These are phyloP conservation scores for Buteo buteo DNA, from an alignment of 2,113 vertebrate species.

Conservation along the genomic window DNA sequence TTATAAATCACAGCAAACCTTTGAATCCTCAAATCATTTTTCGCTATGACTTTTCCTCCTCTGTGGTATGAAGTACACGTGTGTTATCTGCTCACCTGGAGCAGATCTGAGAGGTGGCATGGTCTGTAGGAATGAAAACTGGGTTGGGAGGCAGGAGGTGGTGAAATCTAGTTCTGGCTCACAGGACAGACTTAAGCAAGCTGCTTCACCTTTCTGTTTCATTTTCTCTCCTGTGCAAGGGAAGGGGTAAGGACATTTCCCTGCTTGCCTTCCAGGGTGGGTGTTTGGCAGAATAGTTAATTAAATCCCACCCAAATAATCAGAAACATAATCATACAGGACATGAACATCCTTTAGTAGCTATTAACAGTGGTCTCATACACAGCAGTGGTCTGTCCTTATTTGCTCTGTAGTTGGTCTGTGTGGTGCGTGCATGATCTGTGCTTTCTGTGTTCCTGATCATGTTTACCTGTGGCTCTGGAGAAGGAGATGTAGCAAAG, in stretches of 20 bases:
- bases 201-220: background rate
- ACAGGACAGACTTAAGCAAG: background rate
- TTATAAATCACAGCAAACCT: background rate
- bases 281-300: background rate
- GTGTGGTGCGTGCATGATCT: background rate
- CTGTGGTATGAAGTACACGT: background rate
- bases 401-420: background rate
- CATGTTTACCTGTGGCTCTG: background rate
- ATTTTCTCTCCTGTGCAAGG: background rate
- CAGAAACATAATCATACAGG: background rate
- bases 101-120: background rate
- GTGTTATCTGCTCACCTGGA: background rate
- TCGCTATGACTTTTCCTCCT: background rate
- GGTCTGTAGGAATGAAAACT: background rate
- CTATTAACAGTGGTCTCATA: background rate
- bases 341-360: background rate
- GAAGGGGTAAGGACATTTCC: background rate
- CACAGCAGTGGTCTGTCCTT: background rate
- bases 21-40: conserved; percentile 17
- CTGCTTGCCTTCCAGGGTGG: background rate
- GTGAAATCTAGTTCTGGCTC: background rate
- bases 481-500: background rate
- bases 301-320: background rate
- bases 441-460: background rate
- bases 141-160: background rate